Conservation (phyloP, 1,140 invertebrate genomes). For the Formica selysi region DNA sequence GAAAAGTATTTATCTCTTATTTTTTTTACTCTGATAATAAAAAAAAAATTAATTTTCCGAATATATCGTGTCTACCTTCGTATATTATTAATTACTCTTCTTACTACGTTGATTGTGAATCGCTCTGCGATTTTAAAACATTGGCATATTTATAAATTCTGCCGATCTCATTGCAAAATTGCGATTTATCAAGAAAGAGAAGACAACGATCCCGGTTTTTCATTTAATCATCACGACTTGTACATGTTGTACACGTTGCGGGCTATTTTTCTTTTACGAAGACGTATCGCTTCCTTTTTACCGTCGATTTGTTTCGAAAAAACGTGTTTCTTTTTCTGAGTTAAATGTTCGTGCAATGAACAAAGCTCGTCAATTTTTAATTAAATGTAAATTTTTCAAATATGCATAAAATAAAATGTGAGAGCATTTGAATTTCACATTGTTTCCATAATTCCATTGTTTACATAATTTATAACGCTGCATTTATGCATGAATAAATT, state of each 20-base stretch:
- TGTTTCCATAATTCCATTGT: not conserved
- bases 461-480: not conserved
- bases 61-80: not conserved
- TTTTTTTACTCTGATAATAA: no score
- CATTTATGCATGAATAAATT: not conserved
- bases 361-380: not conserved
- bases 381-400: not conserved
- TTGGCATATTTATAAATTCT: conserved; percentile 36
- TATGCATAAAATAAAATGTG: not conserved
- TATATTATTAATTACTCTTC: conserved; percentile 4
- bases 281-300: not conserved
- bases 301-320: conserved; percentile 21
- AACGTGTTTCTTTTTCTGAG: not conserved
- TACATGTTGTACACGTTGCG: conserved; percentile 11
- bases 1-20: not conserved
- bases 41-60: conserved; percentile 9
- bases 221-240: conserved; percentile 52
- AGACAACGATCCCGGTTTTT: conserved; percentile 45
- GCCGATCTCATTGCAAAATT: conserved; percentile 38
- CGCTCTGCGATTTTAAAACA: not conserved
- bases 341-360: conserved; percentile 18
- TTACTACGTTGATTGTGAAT: not conserved
- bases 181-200: conserved; percentile 48
- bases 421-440: not conserved
- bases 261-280: conserved; percentile 34